These are phyloP conservation scores for Lottia gigantea DNA, from an alignment of 2,888 invertebrate genomes.

Conservation along the genomic window DNA sequence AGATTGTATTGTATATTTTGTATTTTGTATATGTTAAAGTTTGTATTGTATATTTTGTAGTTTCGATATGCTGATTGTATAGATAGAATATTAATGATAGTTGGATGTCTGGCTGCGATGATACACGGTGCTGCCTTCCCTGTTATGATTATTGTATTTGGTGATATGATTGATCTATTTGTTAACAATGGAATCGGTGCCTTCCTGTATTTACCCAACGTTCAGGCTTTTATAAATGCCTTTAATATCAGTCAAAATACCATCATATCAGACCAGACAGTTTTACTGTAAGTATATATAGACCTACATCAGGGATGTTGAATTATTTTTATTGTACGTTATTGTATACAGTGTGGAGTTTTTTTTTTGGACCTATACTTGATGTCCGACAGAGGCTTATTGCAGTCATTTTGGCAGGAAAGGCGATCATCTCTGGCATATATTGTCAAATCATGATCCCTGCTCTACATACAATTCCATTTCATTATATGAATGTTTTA, in stretches of 20 bases:
- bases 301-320: too few species aligned
- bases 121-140: slow-evolving; percentile 62
- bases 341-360: too few species aligned
- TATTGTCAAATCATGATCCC: too few species aligned
- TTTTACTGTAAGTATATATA: not conserved
- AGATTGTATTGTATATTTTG: not conserved
- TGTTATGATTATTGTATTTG: slow-evolving; percentile 66
- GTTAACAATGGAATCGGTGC: slow-evolving; percentile 36
- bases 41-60: too few species aligned
- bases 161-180: slow-evolving; percentile 64
- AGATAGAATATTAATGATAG: slow-evolving; percentile 58
- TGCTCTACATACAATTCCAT: too few species aligned
- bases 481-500: too few species aligned
- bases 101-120: slow-evolving; percentile 55
- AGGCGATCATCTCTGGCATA: too few species aligned
- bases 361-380: too few species aligned
- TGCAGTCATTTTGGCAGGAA: too few species aligned
- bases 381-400: too few species aligned
- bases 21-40: slow-evolving; percentile 15
- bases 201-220: slow-evolving; percentile 18
- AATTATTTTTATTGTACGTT: too few species aligned
- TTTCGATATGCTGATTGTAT: slow-evolving; percentile 59
- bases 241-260: not conserved
- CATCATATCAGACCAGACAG: not conserved
- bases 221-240: not conserved